Evolutionary conservation across 2,113 vertebrate species (phyloP).

Genomic region (Sinocyclocheilus anophthalmus): DNA sequence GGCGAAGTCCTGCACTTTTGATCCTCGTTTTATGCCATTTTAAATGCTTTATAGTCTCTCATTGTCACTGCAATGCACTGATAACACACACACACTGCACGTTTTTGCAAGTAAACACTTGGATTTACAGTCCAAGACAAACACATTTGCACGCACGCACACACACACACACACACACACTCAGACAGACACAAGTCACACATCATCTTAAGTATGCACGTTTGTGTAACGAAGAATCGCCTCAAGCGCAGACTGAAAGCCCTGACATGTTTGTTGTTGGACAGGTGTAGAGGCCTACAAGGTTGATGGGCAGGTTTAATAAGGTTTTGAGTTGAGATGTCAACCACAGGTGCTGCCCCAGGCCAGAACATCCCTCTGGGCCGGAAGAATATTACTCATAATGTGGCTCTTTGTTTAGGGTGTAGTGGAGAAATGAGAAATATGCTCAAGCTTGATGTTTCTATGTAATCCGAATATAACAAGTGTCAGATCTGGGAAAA

Average conservation of each 20-base stretch:
- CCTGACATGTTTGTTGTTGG: slow-evolving; percentile 61
- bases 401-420: slow-evolving; percentile 72
- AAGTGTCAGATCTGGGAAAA: slow-evolving; percentile 67
- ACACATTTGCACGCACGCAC: background rate
- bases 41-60: slow-evolving; percentile 38
- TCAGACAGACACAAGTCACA: slow-evolving; percentile 29
- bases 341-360: slow-evolving; percentile 68
- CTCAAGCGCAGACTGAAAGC: slow-evolving; percentile 21
- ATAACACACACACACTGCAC: background rate
- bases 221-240: slow-evolving; percentile 21
- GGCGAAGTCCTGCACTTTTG: slow-evolving; percentile 10
- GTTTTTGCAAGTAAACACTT: slow-evolving; percentile 31
- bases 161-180: background rate
- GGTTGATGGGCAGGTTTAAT: slow-evolving; percentile 76
- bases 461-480: slow-evolving; percentile 72
- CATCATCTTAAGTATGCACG: slow-evolving; percentile 25
- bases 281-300: slow-evolving; percentile 56
- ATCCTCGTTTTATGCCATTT: slow-evolving; percentile 44
- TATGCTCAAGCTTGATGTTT: slow-evolving; percentile 71
- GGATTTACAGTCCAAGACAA: background rate
- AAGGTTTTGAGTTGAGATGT: slow-evolving; percentile 70
- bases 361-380: slow-evolving; percentile 60
- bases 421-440: slow-evolving; percentile 65
- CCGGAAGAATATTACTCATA: slow-evolving; percentile 66
- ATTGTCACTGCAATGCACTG: slow-evolving; percentile 33